Base-by-base conservation (phyloP, 2,113 vertebrate genomes). In the Hemichromis elongatus region DNA sequence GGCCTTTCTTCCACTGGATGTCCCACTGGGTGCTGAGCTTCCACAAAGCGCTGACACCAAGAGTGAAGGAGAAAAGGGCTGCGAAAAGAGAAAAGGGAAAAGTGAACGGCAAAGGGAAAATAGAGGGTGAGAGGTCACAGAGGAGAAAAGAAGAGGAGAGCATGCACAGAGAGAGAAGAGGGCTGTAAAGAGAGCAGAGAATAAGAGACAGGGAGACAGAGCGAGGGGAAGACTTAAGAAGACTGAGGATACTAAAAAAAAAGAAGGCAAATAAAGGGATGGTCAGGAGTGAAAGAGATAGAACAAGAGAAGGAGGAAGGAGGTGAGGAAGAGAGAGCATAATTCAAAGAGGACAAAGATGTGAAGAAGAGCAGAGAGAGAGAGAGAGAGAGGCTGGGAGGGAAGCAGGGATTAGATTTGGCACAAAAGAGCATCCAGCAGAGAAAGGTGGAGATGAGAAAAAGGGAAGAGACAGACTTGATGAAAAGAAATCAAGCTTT, bases 401-500 rank as follows among this genome's bases (percentile, higher is more conserved):
- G 77, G 86, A 92, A 88, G 86, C 52, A 90, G 82, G 81, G 79
- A 93, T 90, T 90, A 81, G 91, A 88, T 93, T 90, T 88, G 86
- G 89, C 88, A 89, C 92, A 87, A 93, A 93, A 91, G 87, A 90
- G 92, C 79, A 84, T 92, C 89, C 90, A 92, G 90, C 90, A 68
- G 92, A 89, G 85, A 93, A 92, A 93, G 91, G 93, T 94, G 89
- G 82, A 54, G 89, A 87, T 90, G 92, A 92, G 90, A 92, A 92
- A 91, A 89, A 82, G 83, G 55, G 83, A 88, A 92, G 87, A 90
- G 86, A 90, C 83, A 89, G 88, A 90, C 81, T 88, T 91, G 87
- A 94, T 89, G 90, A 92, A 94, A 93, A 88, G 87, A 95, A 92
- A 91, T 92, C 88, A 91, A 90, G 86, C 88, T 88, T 83, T 90